A percentile compares a stretch with the other conserved stretches of the same genome.
Evolutionary conservation across 2,797 vertebrate genomes (phyloP).

Genomic region (Parauchenoglanis ngamensis): DNA sequence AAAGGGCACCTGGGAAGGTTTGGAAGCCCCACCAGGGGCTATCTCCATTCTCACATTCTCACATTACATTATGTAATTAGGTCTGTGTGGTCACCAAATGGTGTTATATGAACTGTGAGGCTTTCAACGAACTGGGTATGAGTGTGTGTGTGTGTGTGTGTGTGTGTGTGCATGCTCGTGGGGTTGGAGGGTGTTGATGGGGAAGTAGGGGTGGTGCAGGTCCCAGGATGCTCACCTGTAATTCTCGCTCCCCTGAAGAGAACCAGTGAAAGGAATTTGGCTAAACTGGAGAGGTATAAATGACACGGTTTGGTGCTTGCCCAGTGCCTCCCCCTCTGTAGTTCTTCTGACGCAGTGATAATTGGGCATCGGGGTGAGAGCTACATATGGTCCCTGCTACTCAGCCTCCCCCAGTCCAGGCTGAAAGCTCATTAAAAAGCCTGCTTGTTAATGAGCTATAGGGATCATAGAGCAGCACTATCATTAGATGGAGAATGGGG

Average conservation of each 20-base stretch:
- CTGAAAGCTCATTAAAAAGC: conserved; percentile 82
- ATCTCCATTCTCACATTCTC: conserved; percentile 67
- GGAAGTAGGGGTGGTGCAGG: conserved; percentile 33
- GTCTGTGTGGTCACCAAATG: conserved; percentile 74
- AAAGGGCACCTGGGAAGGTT: conserved; percentile 71
- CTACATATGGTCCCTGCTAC: conserved; percentile 75
- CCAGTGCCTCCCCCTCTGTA: conserved; percentile 50
- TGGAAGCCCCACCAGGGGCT: conserved; percentile 69
- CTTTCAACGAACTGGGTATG: conserved; percentile 23
- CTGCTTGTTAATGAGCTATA: conserved; percentile 83
- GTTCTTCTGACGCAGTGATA: conserved; percentile 70
- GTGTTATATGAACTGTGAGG: conserved; percentile 50
- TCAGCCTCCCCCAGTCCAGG: conserved; percentile 71
- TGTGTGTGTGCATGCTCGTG: conserved; percentile 11
- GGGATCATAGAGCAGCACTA: conserved; percentile 76
- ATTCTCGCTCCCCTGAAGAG: conserved; percentile 44
- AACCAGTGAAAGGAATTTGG: conserved; percentile 44
- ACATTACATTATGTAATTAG: conserved; percentile 78
- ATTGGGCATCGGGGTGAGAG: conserved; percentile 75
- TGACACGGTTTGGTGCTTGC: conserved; percentile 49
- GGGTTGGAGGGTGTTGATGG: conserved; percentile 48
- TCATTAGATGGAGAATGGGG: conserved; percentile 66
- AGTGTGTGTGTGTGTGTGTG: conserved; percentile 8
- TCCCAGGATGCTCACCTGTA: conserved; percentile 57
- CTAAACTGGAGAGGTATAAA: conserved; percentile 45